Percentiles rank a stretch among this genome's conserved stretches.
Evolutionary conservation across 1,140 invertebrate genomes (phyloP).

Genomic region (Melipona quadrifasciata): DNA sequence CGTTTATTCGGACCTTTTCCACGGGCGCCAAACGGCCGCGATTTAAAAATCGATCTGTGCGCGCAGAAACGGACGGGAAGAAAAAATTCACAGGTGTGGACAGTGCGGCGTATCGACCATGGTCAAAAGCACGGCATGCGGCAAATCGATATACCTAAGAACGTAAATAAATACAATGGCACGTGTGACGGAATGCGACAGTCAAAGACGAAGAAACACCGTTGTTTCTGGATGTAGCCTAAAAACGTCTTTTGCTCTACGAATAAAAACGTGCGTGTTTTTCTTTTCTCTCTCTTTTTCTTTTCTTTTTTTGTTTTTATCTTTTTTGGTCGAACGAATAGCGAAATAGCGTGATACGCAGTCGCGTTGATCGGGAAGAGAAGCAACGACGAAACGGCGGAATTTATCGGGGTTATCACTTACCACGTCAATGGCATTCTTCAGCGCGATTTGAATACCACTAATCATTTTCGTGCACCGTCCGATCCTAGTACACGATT

Average conservation of each 20-base stretch:
- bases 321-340: background rate
- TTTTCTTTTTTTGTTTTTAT: too few species aligned
- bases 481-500: background rate
- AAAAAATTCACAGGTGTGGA: background rate
- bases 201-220: background rate
- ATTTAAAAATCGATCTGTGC: background rate
- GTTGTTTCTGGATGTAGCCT: background rate
- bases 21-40: background rate
- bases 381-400: background rate
- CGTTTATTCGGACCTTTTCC: background rate
- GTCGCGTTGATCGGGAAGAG: background rate
- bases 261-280: background rate
- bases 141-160: conserved; percentile 8
- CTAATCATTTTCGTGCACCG: conserved; percentile 77
- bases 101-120: background rate
- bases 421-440: conserved; percentile 82
- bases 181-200: conserved; percentile 12
- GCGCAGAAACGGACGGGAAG: background rate
- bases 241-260: background rate
- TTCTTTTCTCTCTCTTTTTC: too few species aligned
- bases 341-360: background rate
- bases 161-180: conserved; percentile 46
- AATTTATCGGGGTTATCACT: conserved; percentile 66
- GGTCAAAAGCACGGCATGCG: background rate
- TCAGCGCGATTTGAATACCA: conserved; percentile 80